Evolutionary conservation across 2,113 vertebrate species (phyloP).

Genomic region (Peromyscus maniculatus): DNA sequence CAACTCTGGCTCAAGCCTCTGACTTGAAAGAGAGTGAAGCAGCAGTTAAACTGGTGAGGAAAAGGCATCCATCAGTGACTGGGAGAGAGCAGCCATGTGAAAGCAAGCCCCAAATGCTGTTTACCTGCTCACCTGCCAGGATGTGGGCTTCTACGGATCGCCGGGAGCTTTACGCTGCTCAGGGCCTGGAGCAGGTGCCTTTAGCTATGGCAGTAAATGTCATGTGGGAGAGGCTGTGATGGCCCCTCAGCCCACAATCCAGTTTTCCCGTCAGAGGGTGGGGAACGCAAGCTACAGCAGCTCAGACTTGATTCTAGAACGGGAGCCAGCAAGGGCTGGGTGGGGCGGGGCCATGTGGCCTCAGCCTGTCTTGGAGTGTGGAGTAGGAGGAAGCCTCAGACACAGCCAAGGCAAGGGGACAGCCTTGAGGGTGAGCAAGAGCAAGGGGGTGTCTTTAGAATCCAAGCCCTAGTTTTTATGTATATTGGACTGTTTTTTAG

Average conservation of each 20-base stretch:
- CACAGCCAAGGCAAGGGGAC: not conserved
- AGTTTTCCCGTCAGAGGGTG: slow-evolving; percentile 48
- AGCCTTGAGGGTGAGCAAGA: not conserved
- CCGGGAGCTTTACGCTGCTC: not conserved
- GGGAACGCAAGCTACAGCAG: slow-evolving; percentile 58
- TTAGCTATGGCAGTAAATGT: not conserved
- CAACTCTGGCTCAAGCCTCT: slow-evolving; percentile 33
- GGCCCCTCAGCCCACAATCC: not conserved
- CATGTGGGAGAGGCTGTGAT: not conserved
- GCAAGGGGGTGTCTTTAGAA: not conserved
- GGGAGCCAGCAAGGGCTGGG: slow-evolving; percentile 75
- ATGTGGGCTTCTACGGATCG: not conserved
- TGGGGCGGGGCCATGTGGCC: slow-evolving; percentile 72
- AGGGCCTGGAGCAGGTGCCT: not conserved
- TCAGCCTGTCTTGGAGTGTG: slow-evolving; percentile 47
- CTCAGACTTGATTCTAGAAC: slow-evolving; percentile 32
- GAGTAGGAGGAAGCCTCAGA: slow-evolving; percentile 53
- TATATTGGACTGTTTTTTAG: not conserved
- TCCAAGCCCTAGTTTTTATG: not conserved
- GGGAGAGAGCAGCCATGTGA: not conserved
- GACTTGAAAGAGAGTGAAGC: not conserved
- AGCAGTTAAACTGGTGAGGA: not conserved
- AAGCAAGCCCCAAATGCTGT: not conserved
- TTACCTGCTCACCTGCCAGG: slow-evolving; percentile 59
- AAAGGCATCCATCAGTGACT: not conserved